Percentiles rank a stretch among this genome's conserved stretches.
Evolutionary conservation across 2,888 invertebrate genomes (phyloP).

Genomic region (Drosophila merina): DNA sequence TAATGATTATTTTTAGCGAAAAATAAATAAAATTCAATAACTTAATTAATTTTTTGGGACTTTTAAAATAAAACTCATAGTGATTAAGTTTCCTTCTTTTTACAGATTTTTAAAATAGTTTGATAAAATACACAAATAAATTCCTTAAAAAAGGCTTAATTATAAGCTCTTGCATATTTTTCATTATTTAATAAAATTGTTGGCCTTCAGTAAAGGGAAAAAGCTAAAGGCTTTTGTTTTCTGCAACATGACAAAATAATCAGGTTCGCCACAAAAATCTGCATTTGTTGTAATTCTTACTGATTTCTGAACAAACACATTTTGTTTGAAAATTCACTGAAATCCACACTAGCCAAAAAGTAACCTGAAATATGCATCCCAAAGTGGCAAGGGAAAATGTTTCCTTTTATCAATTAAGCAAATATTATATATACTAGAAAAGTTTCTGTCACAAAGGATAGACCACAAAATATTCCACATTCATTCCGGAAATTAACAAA

Average conservation of each 20-base stretch:
- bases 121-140: neutral
- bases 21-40: too few relatives aligned
- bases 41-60: too few relatives aligned
- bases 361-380: neutral
- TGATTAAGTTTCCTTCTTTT: too few relatives aligned
- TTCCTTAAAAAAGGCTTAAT: neutral
- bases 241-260: neutral
- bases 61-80: too few relatives aligned
- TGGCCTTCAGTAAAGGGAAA: neutral
- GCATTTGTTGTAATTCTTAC: neutral
- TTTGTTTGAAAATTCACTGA: neutral
- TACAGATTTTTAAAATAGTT: too few relatives aligned
- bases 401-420: slow-evolving; percentile 1
- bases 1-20: too few relatives aligned
- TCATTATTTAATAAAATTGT: neutral
- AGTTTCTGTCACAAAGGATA: neutral
- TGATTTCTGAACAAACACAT: slow-evolving; percentile 2
- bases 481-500: too few relatives aligned
- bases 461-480: too few relatives aligned
- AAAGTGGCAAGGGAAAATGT: neutral
- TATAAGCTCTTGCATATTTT: neutral
- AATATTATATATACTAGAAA: neutral
- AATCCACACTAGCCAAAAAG: neutral
- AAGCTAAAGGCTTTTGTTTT: neutral
- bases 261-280: neutral